phyloP scores from a whole-genome alignment of 2,797 vertebrate genomes.

The Phalloptychus januarius region DNA sequence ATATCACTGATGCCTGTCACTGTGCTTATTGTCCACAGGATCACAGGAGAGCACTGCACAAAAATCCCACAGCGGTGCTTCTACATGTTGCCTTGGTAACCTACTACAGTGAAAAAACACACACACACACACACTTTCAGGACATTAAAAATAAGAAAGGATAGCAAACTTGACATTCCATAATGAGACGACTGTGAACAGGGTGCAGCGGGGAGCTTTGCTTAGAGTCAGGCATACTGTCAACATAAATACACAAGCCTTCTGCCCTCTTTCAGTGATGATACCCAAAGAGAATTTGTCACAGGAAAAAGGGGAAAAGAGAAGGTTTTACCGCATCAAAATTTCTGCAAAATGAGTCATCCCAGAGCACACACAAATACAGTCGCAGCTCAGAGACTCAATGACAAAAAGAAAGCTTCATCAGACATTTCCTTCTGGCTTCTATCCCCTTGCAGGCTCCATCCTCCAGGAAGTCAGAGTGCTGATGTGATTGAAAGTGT shows the following conservation, averaged over 20 bases:
- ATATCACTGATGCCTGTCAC: slow-evolving; percentile 40
- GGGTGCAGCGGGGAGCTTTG: slow-evolving; percentile 52
- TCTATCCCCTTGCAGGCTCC: slow-evolving; percentile 49
- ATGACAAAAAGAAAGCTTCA: slow-evolving; percentile 13
- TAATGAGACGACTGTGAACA: slow-evolving; percentile 70
- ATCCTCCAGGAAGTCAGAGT: slow-evolving; percentile 32
- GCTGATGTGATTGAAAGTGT: slow-evolving; percentile 58
- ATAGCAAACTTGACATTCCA: slow-evolving; percentile 69
- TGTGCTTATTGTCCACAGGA: slow-evolving; percentile 50
- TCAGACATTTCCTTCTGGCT: slow-evolving; percentile 54
- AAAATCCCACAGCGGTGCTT: slow-evolving; percentile 46
- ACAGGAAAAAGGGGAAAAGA: slow-evolving; percentile 19
- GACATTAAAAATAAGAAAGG: slow-evolving; percentile 38
- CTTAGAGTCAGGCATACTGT: slow-evolving; percentile 43
- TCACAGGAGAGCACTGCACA: slow-evolving; percentile 43
- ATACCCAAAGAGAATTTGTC: slow-evolving; percentile 38
- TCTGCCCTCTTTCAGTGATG: slow-evolving; percentile 47
- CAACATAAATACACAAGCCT: slow-evolving; percentile 63
- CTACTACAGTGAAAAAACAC: slow-evolving; percentile 33
- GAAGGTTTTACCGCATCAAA: slow-evolving; percentile 37
- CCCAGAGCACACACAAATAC: neutral
- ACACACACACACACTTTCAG: slow-evolving; percentile 24
- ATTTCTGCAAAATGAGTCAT: slow-evolving; percentile 31
- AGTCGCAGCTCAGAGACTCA: neutral
- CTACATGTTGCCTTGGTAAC: slow-evolving; percentile 72